phyloP scores from a whole-genome alignment of 2,888 invertebrate species.

The Drosophila greeni region DNA sequence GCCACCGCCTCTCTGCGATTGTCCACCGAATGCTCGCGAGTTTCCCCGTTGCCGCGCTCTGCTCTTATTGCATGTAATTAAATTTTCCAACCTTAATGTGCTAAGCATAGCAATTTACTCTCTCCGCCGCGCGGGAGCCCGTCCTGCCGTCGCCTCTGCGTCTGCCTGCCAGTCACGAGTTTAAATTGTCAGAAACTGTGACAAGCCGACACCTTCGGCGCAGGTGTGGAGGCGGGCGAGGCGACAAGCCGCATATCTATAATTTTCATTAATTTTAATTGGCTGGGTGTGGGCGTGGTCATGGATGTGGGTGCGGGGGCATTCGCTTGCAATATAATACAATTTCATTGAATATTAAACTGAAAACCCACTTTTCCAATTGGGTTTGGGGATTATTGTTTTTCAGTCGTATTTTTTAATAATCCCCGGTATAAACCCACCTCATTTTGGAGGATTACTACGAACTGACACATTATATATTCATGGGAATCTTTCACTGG shows the following conservation, averaged over 20 bases:
- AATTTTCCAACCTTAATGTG: slow-evolving; percentile 71
- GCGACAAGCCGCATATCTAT: slow-evolving; percentile 58
- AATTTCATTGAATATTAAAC: slow-evolving; percentile 31
- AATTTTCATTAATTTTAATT: slow-evolving; percentile 63
- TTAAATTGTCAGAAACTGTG: slow-evolving; percentile 64
- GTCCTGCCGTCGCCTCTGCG: slow-evolving; percentile 1
- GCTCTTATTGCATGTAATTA: slow-evolving; percentile 60
- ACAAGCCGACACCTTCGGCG: slow-evolving; percentile 38
- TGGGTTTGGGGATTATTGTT: not conserved
- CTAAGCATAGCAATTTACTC: slow-evolving; percentile 65
- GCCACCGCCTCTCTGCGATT: slow-evolving; percentile 53
- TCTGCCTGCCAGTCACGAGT: slow-evolving; percentile 33
- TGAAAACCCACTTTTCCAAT: not conserved
- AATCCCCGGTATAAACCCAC: not conserved
- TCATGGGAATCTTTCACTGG: not conserved
- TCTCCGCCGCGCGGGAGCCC: slow-evolving; percentile 1
- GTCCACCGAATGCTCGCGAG: slow-evolving; percentile 33
- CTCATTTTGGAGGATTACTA: not conserved
- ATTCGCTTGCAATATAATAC: slow-evolving; percentile 24
- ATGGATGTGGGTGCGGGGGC: slow-evolving; percentile 8
- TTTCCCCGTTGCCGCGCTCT: slow-evolving; percentile 12
- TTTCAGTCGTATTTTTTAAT: not conserved
- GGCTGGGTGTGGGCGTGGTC: slow-evolving; percentile 28
- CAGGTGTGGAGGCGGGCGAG: slow-evolving; percentile 19
- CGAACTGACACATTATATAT: not conserved